Evolutionary conservation across 2,888 invertebrate genomes (phyloP), one percentile per base, ranked within the genome.

Genomic region (Epistrophella euchroma): DNA sequence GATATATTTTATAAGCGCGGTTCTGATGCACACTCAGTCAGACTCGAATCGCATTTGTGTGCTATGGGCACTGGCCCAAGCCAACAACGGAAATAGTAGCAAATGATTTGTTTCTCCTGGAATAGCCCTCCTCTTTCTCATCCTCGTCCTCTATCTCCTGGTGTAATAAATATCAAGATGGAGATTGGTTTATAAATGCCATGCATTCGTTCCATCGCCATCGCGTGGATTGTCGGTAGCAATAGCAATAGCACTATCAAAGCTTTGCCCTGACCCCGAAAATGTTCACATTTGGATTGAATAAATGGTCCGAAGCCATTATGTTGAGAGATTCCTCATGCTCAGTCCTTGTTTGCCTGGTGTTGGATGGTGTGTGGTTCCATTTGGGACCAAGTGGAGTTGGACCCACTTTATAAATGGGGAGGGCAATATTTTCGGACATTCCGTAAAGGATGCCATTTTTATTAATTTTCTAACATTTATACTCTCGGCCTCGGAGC

Each of bases 401-500:
- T 28, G 52, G 75, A 64, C 43, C 56, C 73, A 66, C 58, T 87
- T 87, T 88, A 88, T 88, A 88, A 88, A 88, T 88, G 56, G 80
- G n/a, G 64, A 47, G 81, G 72, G 86, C 77, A 73, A 86, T 75
- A 87, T 78, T 86, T 88, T 79, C 80, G 79, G 83, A 88, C 82
- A 66, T 73, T 72, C 58, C 81, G 80, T 77, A 82, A 82, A 78
- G 78, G 86, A 78, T 88, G 81, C 77, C 73, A 85, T 88, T 88
- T 87, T 88, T 88, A 88, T 88, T 88, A 88, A 88, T 88, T 88
- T 85, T 85, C 84, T 85, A 85, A 85, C 85, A 88, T 87, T 88
- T 88, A 75, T 87, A 87, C 79, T 88, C 60, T 40, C 64, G 74
- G 74, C 76, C 73, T 70, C 35, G 43, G 43, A 35, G n/a, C 19